These are phyloP conservation scores for Phymanthus crucifer DNA, from an alignment of 92 coral and sea anemone genomes.

Conservation along the genomic window DNA sequence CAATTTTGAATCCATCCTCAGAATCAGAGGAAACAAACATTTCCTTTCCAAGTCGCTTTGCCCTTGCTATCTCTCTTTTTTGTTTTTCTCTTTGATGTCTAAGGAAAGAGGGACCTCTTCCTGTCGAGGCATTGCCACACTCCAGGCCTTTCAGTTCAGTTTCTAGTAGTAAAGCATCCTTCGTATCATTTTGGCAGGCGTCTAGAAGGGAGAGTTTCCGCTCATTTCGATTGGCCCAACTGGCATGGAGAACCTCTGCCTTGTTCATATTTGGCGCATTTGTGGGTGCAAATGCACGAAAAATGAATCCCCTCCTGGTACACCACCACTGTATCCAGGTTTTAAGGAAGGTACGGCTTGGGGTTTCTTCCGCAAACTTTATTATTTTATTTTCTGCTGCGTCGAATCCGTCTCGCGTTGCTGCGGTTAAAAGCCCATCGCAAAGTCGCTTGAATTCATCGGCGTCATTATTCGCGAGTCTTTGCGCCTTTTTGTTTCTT, in stretches of 20 bases:
- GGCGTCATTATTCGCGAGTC: conserved; percentile 30
- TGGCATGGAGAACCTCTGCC: conserved; percentile 56
- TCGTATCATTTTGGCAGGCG: conserved; percentile 54
- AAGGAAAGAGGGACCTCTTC: conserved; percentile 24
- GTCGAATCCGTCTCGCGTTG: conserved; percentile 44
- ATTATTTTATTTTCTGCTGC: conserved; percentile 39
- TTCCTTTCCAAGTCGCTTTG: conserved; percentile 11
- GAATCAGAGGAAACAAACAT: conserved; percentile 7
- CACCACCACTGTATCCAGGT: conserved; percentile 63
- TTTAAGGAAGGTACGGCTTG: conserved; percentile 33
- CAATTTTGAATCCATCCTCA: too few relatives aligned
- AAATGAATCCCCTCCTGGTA: conserved; percentile 57
- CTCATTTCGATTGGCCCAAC: conserved; percentile 65
- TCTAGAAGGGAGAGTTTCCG: conserved; percentile 58
- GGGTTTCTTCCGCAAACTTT: conserved; percentile 32
- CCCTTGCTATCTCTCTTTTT: conserved; percentile 10
- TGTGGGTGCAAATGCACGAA: conserved; percentile 56
- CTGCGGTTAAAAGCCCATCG: conserved; percentile 32
- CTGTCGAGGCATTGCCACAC: conserved; percentile 16
- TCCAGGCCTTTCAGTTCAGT: conserved; percentile 10
- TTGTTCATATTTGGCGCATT: conserved; percentile 60
- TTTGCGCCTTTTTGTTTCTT: conserved; percentile 48
- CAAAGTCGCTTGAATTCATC: conserved; percentile 53
- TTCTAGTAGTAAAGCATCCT: conserved; percentile 46
- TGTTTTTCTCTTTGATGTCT: conserved; percentile 13